A percentile compares a stretch with the other conserved stretches of the same genome.
These are phyloP conservation scores for Philaethria dido DNA, from an alignment of 2,888 invertebrate species.

Conservation along the genomic window DNA sequence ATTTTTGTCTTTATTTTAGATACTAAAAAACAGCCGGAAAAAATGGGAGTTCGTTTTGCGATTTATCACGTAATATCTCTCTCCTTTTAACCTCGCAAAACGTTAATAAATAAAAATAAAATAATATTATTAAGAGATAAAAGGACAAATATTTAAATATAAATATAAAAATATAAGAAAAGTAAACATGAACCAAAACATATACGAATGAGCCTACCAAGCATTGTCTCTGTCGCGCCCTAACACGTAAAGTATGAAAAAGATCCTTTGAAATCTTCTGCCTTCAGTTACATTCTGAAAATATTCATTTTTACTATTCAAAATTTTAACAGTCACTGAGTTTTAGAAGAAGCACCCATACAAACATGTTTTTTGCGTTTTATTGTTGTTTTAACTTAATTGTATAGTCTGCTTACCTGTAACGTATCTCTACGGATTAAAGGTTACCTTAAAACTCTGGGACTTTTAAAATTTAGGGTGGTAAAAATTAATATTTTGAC, in stretches of 20 bases:
- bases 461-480: too few species aligned
- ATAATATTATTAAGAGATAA: too few species aligned
- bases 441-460: too few species aligned
- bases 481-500: too few species aligned
- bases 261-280: constrained; percentile 21
- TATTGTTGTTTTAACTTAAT: background rate
- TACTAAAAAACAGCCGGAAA: too few species aligned
- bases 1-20: too few species aligned
- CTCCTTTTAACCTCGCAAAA: too few species aligned
- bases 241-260: constrained; percentile 23
- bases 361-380: background rate
- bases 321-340: constrained; percentile 10
- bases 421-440: too few species aligned
- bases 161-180: background rate
- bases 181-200: background rate
- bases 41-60: too few species aligned
- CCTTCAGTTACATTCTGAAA: constrained; percentile 13
- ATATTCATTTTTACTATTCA: constrained; percentile 14
- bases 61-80: too few species aligned
- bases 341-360: background rate
- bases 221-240: constrained; percentile 15
- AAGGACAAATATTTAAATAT: background rate
- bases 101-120: too few species aligned
- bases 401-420: too few species aligned
- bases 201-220: background rate